phyloP scores from a whole-genome alignment of 2,113 vertebrate species.

The Sturnus vulgaris region DNA sequence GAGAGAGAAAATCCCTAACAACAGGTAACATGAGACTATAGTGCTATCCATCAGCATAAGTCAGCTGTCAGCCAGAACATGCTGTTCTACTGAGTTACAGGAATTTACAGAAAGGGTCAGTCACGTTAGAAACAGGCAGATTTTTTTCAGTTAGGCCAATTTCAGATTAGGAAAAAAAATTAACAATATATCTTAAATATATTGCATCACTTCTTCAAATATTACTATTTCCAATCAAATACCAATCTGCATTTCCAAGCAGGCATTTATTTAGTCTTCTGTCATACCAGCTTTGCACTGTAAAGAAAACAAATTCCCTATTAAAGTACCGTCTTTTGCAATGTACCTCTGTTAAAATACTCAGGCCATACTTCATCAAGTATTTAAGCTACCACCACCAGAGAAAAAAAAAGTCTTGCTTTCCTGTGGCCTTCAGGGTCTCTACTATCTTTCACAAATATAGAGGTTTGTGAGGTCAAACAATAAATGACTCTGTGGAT shows the following conservation, averaged over 20 bases:
- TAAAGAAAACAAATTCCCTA: neutral
- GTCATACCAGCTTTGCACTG: neutral
- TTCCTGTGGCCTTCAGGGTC: neutral
- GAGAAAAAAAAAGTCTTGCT: neutral
- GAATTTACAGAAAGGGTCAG: neutral
- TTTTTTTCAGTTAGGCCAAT: neutral
- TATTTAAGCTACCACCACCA: neutral
- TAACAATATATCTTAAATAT: neutral
- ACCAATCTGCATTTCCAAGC: neutral
- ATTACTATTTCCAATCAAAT: neutral
- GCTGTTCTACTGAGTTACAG: neutral
- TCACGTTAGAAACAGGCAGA: neutral
- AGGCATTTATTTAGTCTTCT: neutral
- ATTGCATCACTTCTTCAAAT: neutral
- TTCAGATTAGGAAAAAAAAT: neutral
- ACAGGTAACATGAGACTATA: neutral
- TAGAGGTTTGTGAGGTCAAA: neutral
- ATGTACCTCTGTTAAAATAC: neutral
- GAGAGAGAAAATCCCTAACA: neutral
- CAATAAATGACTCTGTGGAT: neutral
- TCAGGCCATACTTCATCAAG: neutral
- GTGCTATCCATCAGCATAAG: neutral
- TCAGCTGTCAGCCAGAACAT: neutral
- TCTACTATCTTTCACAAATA: neutral
- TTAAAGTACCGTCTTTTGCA: neutral